Evolutionary conservation across 1,140 invertebrate genomes (phyloP).

Genomic region (Fopius arisanus): DNA sequence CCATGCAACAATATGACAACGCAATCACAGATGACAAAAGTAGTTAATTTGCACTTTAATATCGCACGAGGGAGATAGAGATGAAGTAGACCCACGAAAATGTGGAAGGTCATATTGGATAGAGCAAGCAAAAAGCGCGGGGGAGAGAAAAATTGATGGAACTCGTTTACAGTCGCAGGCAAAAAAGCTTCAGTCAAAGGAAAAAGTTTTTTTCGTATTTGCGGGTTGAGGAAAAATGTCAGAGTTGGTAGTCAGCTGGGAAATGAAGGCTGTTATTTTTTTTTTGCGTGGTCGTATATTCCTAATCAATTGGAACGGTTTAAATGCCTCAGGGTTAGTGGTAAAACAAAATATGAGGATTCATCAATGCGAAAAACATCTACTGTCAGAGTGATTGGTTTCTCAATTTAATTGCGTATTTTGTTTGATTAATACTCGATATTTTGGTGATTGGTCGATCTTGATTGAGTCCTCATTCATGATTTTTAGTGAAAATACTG

Average conservation of each 20-base stretch:
- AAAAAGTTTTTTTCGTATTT: conserved; percentile 6
- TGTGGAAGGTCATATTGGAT: not conserved
- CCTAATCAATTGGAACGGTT: not conserved
- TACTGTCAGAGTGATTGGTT: no score
- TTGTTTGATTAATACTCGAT: no score
- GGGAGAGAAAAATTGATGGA: not conserved
- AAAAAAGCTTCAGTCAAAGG: conserved; percentile 3
- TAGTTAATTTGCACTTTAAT: not conserved
- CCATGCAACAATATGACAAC: not conserved
- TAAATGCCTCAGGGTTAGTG: not conserved
- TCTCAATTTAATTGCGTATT: no score
- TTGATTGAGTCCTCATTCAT: no score
- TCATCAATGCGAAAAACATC: no score
- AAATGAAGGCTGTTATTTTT: not conserved
- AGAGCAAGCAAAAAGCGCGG: not conserved
- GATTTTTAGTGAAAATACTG: no score
- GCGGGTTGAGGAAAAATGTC: not conserved
- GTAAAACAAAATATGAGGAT: not conserved
- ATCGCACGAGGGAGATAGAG: not conserved
- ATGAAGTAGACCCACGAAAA: not conserved
- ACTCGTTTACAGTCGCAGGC: not conserved
- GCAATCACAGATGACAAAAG: not conserved
- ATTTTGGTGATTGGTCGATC: no score
- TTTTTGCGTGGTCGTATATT: not conserved
- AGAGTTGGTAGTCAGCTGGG: not conserved